Evolutionary conservation across 2,113 vertebrate genomes (phyloP).

Genomic region (Baryphthengus martii): DNA sequence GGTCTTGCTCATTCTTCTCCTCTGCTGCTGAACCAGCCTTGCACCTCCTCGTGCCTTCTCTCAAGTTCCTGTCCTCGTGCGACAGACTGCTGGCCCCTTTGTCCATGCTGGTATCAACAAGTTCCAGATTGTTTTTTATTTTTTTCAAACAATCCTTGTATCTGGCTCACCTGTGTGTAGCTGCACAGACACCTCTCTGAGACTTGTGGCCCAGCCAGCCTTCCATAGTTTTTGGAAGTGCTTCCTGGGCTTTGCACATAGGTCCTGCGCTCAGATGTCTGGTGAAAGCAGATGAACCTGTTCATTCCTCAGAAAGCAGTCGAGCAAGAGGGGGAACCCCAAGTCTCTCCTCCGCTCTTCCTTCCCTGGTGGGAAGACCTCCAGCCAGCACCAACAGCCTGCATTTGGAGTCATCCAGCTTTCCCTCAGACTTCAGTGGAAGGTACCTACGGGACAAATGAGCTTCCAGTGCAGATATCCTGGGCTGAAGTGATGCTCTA

Average conservation of each 20-base stretch:
- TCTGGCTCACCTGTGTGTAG: neutral
- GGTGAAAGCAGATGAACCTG: neutral
- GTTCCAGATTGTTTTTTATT: neutral
- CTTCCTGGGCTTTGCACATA: neutral
- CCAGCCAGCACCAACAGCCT: neutral
- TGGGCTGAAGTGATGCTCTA: neutral
- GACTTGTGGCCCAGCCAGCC: fast-evolving
- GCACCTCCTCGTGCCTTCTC: neutral
- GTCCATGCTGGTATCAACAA: neutral
- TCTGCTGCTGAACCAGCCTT: neutral
- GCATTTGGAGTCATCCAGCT: neutral
- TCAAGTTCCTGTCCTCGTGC: fast-evolving
- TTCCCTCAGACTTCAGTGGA: neutral
- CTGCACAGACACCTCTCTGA: neutral
- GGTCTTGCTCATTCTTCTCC: neutral
- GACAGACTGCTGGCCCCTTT: neutral
- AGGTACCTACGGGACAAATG: neutral
- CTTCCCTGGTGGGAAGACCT: neutral
- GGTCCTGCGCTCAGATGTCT: neutral
- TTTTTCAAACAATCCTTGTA: neutral
- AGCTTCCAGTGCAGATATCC: neutral
- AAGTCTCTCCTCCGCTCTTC: neutral
- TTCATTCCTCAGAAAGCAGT: neutral
- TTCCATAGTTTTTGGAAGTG: neutral
- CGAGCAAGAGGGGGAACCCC: neutral